Conservation (phyloP, 2,113 vertebrate species). For the Mola mola region DNA sequence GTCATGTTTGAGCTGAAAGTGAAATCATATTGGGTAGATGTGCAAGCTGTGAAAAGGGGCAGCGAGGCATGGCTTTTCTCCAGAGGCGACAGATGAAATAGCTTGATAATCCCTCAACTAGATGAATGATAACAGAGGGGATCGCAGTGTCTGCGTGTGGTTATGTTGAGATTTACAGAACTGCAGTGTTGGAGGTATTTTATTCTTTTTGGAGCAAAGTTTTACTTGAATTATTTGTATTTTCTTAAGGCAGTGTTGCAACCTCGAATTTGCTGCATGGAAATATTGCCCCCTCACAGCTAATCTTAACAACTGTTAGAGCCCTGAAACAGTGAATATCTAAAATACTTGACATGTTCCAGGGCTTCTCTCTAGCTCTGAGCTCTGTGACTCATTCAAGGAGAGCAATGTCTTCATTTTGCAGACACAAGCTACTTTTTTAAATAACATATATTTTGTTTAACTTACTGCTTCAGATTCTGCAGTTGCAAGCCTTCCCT, state of each 20-base stretch:
- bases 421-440: conserved; percentile 18
- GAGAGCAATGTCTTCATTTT: conserved; percentile 30
- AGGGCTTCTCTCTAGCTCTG: conserved; percentile 6
- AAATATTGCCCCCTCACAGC: too few relatives aligned
- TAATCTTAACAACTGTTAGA: conserved; percentile 11
- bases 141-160: not conserved
- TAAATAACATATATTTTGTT: not conserved
- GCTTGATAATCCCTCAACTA: not conserved
- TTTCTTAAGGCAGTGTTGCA: conserved; percentile 35
- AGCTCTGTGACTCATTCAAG: conserved; percentile 35
- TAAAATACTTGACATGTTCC: conserved; percentile 33
- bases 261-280: conserved; percentile 3
- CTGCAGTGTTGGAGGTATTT: conserved; percentile 7
- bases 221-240: conserved; percentile 28
- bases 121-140: conserved; percentile 3
- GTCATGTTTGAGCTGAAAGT: too few relatives aligned
- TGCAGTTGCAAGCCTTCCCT: too few relatives aligned
- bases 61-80: not conserved
- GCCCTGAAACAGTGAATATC: conserved; percentile 44
- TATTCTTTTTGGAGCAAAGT: conserved; percentile 6
- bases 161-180: conserved; percentile 21
- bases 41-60: too few relatives aligned
- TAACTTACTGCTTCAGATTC: too few relatives aligned
- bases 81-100: not conserved
- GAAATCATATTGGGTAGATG: too few relatives aligned